These are phyloP conservation scores for Ferrisia virgata DNA, from an alignment of 2,888 invertebrate genomes.

Conservation along the genomic window DNA sequence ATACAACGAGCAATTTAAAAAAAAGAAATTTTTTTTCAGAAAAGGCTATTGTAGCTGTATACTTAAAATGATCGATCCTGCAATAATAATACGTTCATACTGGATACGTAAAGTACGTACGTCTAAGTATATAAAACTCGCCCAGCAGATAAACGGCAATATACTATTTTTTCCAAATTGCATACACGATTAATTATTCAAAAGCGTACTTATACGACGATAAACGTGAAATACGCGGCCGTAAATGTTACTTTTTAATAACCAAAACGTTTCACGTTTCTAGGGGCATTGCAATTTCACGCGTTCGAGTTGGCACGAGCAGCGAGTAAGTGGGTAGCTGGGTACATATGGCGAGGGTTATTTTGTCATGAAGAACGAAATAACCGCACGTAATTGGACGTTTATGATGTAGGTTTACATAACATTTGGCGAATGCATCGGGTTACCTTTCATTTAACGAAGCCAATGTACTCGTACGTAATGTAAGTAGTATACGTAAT, in stretches of 20 bases:
- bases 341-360: background rate
- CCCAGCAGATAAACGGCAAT: background rate
- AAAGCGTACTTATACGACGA: background rate
- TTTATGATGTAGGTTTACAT: constrained; percentile 26
- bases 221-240: constrained; percentile 23
- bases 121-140: too few relatives aligned
- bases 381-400: constrained; percentile 25
- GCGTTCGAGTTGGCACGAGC: background rate
- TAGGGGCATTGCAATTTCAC: background rate
- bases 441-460: background rate
- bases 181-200: constrained; percentile 16
- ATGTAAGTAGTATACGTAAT: background rate
- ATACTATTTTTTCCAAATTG: background rate
- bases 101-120: too few relatives aligned
- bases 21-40: too few relatives aligned
- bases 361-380: constrained; percentile 16
- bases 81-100: too few relatives aligned
- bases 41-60: too few relatives aligned
- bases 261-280: constrained; percentile 11
- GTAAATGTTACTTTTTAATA: constrained; percentile 23
- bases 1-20: too few relatives aligned
- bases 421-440: background rate
- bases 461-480: background rate
- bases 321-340: too few relatives aligned
- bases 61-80: too few relatives aligned